Base-by-base conservation (phyloP, 2,113 vertebrate species). In the Eidolon helvum region DNA sequence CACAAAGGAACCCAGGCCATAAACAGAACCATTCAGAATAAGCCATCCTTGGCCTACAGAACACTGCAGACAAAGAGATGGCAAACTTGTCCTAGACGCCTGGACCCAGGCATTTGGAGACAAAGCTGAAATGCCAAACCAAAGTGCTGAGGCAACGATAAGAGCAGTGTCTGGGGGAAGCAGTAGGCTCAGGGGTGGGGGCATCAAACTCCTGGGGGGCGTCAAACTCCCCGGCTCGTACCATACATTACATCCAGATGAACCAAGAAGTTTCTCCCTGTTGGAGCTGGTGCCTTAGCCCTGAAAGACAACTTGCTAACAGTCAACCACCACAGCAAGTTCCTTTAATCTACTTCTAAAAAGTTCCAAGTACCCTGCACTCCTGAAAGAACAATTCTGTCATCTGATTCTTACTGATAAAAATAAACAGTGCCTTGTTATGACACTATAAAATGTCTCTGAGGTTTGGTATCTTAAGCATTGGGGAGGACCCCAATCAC, bases 341-440 rank as follows among this genome's bases (percentile, higher is more conserved):
- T 33, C 57, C 50, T 59, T 74, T 24, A 77, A 43, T 9, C 74
- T 72, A 10, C 26, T 10, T 72, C 53, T 79, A 21, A 74, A 84
- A 83, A 38, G 59, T 85, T 63, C 94, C 40, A 21, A 78, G 91
- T 71, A 69, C 65, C 18, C 66, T 24, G 45, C n/a, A 40, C 71
- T 78, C 75, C 82, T 40, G 53, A 45, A 72, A 63, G 38, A 24
- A 77, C 7, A 61, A 11, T 38, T 66, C 78, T 38, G 79, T 74
- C 78, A 82, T 30, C 30, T 43, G 33, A 21, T 21, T 35, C 8
- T 24, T 22, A 71, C 15, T 57, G 61, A 75, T 30, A 78, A 43
- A 84, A 40, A 84, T 45, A 61, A 19, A 55, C 28, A 45, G 55
- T 11, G 61, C 28, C 65, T 57, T 5, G 12, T 5, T 26, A 18